These are phyloP conservation scores for Rhinichthys klamathensis DNA, from an alignment of 2,113 vertebrate genomes.

Conservation along the genomic window DNA sequence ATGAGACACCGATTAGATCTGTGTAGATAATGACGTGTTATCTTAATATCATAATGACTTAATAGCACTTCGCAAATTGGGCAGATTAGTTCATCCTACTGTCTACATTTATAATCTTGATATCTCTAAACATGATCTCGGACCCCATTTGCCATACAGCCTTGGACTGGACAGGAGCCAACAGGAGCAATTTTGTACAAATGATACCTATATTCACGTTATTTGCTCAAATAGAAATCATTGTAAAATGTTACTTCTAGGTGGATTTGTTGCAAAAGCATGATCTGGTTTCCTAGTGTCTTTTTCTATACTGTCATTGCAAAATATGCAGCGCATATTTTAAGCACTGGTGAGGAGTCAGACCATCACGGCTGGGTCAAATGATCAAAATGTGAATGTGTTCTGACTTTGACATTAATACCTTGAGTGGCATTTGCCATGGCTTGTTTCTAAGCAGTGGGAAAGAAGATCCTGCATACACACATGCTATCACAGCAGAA, in stretches of 20 bases:
- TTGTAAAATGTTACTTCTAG: not conserved
- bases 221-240: not conserved
- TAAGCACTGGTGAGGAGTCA: not conserved
- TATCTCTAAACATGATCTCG: slow-evolving; percentile 69
- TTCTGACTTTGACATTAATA: slow-evolving; percentile 25
- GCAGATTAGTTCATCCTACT: slow-evolving; percentile 68
- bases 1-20: slow-evolving; percentile 29
- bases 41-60: slow-evolving; percentile 67
- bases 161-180: slow-evolving; percentile 35
- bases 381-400: slow-evolving; percentile 42
- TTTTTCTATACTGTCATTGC: not conserved
- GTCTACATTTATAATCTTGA: slow-evolving; percentile 68
- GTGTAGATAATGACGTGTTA: slow-evolving; percentile 62
- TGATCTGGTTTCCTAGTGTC: not conserved
- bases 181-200: slow-evolving; percentile 39
- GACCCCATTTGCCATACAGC: slow-evolving; percentile 23
- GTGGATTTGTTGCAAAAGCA: not conserved
- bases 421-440: slow-evolving; percentile 20
- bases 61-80: slow-evolving; percentile 61
- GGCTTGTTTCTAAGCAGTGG: slow-evolving; percentile 33
- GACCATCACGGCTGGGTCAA: slow-evolving; percentile 38
- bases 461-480: slow-evolving; percentile 45
- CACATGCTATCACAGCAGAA: slow-evolving; percentile 59
- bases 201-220: not conserved
- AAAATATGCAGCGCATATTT: not conserved